Conservation (phyloP, 2,888 invertebrate species). For the Rhaphigaster nebulosa region DNA sequence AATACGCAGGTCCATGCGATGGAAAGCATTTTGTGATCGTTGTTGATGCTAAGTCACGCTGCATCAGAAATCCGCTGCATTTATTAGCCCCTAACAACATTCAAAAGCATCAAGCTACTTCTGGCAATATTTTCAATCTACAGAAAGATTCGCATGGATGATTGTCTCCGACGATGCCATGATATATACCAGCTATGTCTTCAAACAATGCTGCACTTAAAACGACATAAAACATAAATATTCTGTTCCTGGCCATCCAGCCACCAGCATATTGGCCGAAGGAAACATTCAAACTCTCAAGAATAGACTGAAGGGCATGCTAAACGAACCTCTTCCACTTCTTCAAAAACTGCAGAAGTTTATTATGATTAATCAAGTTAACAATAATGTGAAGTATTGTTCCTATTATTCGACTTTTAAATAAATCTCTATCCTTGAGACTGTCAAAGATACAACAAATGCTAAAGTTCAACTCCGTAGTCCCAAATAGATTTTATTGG, state of each 20-base stretch:
- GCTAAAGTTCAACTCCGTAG: too few species aligned
- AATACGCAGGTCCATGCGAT: neutral
- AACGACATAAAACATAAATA: constrained; percentile 1
- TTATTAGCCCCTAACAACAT: neutral
- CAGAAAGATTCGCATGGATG: constrained; percentile 64
- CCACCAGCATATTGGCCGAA: constrained; percentile 58
- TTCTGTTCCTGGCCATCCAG: neutral
- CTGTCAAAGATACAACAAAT: too few species aligned
- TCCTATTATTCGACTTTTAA: too few species aligned
- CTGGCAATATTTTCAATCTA: constrained; percentile 52
- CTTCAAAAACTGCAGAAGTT: neutral
- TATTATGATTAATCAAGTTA: neutral
- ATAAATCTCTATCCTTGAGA: too few species aligned
- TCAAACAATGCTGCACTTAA: constrained; percentile 64
- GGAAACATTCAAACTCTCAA: neutral
- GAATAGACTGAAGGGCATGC: neutral
- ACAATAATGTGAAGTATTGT: too few species aligned
- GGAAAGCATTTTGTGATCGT: neutral
- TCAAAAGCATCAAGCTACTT: neutral
- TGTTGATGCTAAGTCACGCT: neutral
- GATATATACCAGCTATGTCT: constrained; percentile 65
- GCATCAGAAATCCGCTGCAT: neutral
- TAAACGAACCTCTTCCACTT: neutral
- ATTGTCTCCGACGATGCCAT: constrained; percentile 66
- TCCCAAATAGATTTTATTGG: too few species aligned